These are phyloP conservation scores for Microcebus ravelobensis DNA, from an alignment of 2,113 vertebrate genomes.

Conservation along the genomic window DNA sequence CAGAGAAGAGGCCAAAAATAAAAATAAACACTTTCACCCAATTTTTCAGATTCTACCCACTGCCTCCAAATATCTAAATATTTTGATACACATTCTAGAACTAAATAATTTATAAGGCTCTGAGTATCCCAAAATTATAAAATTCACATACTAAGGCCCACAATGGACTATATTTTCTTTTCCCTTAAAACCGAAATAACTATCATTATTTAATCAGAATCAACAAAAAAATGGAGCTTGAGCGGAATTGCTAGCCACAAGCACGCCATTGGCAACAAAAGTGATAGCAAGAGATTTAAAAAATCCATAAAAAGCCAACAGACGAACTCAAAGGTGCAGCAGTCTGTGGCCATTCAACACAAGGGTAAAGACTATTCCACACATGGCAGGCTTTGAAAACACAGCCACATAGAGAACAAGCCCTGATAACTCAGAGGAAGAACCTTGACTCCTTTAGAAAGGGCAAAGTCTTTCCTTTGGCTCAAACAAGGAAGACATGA, in stretches of 20 bases:
- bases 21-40: background rate
- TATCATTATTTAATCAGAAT: slow-evolving; percentile 23
- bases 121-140: background rate
- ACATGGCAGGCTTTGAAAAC: background rate
- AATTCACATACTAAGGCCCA: background rate
- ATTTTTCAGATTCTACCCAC: background rate
- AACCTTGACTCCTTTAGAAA: background rate
- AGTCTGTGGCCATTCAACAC: background rate
- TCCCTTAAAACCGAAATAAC: background rate
- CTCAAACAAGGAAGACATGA: background rate
- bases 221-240: background rate
- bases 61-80: background rate
- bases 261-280: background rate
- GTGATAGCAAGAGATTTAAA: background rate
- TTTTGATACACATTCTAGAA: background rate
- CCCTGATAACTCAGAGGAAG: background rate
- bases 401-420: background rate
- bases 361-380: background rate
- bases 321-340: background rate
- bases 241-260: background rate
- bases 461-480: background rate
- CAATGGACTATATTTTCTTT: background rate
- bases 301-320: background rate
- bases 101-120: slow-evolving; percentile 2
- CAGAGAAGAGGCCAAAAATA: background rate